These are phyloP conservation scores for Tupaia chinensis DNA, from an alignment of 2,113 vertebrate species.

Conservation along the genomic window DNA sequence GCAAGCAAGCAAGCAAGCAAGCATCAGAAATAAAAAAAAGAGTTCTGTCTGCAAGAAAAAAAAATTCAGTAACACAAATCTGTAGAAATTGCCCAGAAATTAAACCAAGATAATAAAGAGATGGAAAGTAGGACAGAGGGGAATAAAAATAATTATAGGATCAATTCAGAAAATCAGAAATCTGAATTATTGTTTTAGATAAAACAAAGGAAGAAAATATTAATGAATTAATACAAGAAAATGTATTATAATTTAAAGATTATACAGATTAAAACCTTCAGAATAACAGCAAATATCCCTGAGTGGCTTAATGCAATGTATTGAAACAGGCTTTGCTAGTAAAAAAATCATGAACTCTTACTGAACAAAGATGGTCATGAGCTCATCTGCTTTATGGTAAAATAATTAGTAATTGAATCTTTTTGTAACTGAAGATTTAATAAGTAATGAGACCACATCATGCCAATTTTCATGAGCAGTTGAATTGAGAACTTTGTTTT, in stretches of 20 bases:
- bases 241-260: not conserved
- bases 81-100: not conserved
- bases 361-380: slow-evolving; percentile 20
- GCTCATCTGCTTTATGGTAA: slow-evolving; percentile 13
- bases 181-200: slow-evolving; percentile 4
- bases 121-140: not conserved
- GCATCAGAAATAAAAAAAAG: not conserved
- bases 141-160: not conserved
- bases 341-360: not conserved
- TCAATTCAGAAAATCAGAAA: not conserved
- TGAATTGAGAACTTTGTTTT: slow-evolving; percentile 29
- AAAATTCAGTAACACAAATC: not conserved
- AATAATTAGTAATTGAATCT: slow-evolving; percentile 11
- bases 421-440: not conserved
- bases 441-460: not conserved
- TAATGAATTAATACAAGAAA: not conserved
- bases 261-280: slow-evolving; percentile 10
- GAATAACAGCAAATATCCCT: not conserved
- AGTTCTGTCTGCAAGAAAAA: not conserved
- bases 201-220: not conserved
- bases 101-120: not conserved
- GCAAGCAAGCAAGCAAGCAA: too few relatives aligned
- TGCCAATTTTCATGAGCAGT: not conserved
- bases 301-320: not conserved
- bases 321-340: not conserved